Percentiles rank a stretch among this genome's conserved stretches.
These are phyloP conservation scores for Brienomyrus longianalis DNA, from an alignment of 2,113 vertebrate genomes.

Conservation along the genomic window DNA sequence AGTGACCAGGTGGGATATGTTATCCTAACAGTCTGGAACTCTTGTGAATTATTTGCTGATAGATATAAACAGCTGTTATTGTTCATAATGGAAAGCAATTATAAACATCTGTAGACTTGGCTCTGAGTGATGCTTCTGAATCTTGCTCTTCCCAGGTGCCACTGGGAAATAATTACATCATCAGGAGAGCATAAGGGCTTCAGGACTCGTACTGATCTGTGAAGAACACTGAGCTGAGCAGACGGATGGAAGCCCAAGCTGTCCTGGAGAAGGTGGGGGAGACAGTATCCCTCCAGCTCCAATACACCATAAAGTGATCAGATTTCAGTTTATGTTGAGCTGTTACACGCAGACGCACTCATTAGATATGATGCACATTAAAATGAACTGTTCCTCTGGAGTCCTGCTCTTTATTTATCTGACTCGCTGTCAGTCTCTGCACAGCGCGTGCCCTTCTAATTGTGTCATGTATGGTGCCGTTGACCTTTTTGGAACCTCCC, in stretches of 20 bases:
- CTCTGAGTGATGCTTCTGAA: slow-evolving; percentile 83
- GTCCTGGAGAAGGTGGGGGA: background rate
- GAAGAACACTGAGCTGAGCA: slow-evolving; percentile 70
- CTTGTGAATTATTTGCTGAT: slow-evolving; percentile 99
- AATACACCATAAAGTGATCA: background rate
- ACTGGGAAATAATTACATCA: slow-evolving; percentile 97
- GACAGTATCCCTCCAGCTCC: background rate
- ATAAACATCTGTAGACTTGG: slow-evolving; percentile 99
- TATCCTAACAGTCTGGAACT: slow-evolving; percentile 98
- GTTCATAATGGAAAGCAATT: slow-evolving; percentile 99
- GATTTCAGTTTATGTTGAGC: background rate
- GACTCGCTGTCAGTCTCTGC: slow-evolving; percentile 36
- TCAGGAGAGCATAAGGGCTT: slow-evolving; percentile 63
- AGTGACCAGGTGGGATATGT: slow-evolving; percentile 98
- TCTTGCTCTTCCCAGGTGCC: slow-evolving; percentile 80
- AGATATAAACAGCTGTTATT: slow-evolving; percentile 99
- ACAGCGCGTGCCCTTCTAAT: slow-evolving; percentile 33
- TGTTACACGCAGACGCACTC: background rate
- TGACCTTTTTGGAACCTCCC: slow-evolving; percentile 39
- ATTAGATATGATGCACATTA: background rate
- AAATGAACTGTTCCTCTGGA: background rate
- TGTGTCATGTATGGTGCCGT: slow-evolving; percentile 26
- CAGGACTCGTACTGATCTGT: slow-evolving; percentile 82
- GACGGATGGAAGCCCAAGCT: background rate
- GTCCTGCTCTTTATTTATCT: background rate